These are phyloP conservation scores for Drosophila sordidula DNA, from an alignment of 2,888 invertebrate genomes.

Conservation along the genomic window DNA sequence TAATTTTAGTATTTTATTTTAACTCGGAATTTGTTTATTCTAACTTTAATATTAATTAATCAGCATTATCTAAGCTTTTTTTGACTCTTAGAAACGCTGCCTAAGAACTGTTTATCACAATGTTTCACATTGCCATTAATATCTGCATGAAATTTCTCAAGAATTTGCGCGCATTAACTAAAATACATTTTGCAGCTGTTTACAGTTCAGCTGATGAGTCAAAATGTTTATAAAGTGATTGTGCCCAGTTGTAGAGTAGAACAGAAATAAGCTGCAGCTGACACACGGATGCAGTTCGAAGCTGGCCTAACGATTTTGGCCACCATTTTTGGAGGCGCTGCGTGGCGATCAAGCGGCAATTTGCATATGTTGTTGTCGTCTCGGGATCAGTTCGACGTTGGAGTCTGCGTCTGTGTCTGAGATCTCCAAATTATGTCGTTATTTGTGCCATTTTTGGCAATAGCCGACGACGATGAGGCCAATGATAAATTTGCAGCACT, in stretches of 20 bases:
- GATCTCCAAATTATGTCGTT: slow-evolving; percentile 83
- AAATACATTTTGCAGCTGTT: background rate
- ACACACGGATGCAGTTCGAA: slow-evolving; percentile 42
- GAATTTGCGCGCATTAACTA: background rate
- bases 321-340: slow-evolving; percentile 70
- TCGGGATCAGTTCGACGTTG: slow-evolving; percentile 17
- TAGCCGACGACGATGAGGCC: slow-evolving; percentile 51
- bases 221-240: slow-evolving; percentile 5
- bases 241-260: slow-evolving; percentile 6
- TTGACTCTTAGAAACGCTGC: too few relatives aligned
- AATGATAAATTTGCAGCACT: slow-evolving; percentile 76
- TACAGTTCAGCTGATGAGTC: background rate
- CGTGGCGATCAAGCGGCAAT: slow-evolving; percentile 49
- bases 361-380: slow-evolving; percentile 57
- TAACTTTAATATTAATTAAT: too few relatives aligned
- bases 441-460: slow-evolving; percentile 83
- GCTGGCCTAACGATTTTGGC: slow-evolving; percentile 70
- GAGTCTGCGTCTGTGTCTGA: slow-evolving; percentile 25
- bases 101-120: too few relatives aligned
- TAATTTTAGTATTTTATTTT: too few relatives aligned
- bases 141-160: background rate
- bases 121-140: too few relatives aligned
- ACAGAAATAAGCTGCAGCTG: slow-evolving; percentile 12
- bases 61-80: too few relatives aligned
- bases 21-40: too few relatives aligned